Base-by-base conservation (phyloP, 2,113 vertebrate species). In the Eulacestoma nigropectus region DNA sequence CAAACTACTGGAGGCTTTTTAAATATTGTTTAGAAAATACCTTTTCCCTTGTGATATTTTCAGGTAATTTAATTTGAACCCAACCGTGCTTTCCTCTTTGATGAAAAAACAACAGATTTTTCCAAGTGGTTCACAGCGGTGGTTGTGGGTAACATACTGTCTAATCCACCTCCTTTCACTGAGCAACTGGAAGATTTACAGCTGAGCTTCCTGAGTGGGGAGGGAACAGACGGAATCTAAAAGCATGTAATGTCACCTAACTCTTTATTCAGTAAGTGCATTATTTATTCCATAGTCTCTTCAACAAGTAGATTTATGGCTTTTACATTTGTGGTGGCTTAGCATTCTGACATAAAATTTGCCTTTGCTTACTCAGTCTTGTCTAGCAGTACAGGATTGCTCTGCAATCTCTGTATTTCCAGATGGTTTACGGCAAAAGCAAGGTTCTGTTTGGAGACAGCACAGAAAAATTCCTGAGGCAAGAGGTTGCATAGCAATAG, bases 401-500 rank as follows among this genome's bases (percentile, higher is more conserved):
- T 90, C 39, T 73, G 57, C 32, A 68, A 30, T 32, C 49, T 68
- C 76, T 79, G 13, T 50, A 49, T 91, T 82, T 91, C 90, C 77
- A 76, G 32, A 67, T 25, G 18, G 2, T 64, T 89, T 56, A 94
- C 39, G 41, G 65, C 4, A 69, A 81, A 92, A 84, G 9, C 32
- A 87, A 67, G 39, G 64, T 75, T 95, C 64, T 91, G 32, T 89
- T 49, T 93, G 74, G 74, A 97, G 67, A 73, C n/a, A 29, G 46
- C 49, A 62, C 46, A 69, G 90, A 57, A 92, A 85, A 90, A 97
- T 86, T 84, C 91, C 84, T 73, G 46, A 86, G 89, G 89, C 95
- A 69, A 90, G 84, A 77, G 60, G 64, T 72, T 93, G 91, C 91
- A 95, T 88, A 96, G 95, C 83, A 93, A 75, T 84, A 42, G 83